A percentile compares a stretch with the other conserved stretches of the same genome.
phyloP scores from a whole-genome alignment of 2,797 vertebrate species.

The Neomorphus geoffroyi region DNA sequence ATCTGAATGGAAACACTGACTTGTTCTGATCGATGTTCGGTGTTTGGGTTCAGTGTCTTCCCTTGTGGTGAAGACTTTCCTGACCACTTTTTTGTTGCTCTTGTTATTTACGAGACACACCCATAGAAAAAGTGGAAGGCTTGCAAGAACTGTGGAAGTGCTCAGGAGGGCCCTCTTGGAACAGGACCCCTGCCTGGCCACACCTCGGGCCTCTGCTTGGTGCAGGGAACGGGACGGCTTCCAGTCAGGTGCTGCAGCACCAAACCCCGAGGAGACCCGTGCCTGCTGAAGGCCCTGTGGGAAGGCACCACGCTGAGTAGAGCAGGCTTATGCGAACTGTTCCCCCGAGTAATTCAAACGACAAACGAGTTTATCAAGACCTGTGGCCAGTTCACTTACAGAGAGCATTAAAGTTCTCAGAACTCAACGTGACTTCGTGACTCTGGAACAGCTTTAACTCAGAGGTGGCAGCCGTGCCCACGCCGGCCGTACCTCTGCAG shows the following conservation, averaged over 20 bases:
- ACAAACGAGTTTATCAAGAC: background rate
- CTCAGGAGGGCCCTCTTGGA: background rate
- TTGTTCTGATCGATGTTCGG: background rate
- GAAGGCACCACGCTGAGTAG: rapidly evolving
- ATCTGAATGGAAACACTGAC: background rate
- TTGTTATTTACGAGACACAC: background rate
- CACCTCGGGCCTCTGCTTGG: background rate
- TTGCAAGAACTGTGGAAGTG: background rate
- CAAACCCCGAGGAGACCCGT: background rate
- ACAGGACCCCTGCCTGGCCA: background rate
- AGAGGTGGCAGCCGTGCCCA: background rate
- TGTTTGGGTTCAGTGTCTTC: no score
- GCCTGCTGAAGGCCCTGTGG: background rate
- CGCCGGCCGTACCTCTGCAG: background rate
- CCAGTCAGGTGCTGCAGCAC: background rate
- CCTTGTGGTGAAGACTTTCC: background rate
- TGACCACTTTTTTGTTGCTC: background rate
- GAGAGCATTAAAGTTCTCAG: background rate
- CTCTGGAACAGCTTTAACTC: background rate
- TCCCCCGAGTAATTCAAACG: background rate
- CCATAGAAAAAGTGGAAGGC: background rate
- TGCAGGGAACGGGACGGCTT: background rate
- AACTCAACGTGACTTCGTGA: background rate
- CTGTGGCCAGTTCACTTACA: background rate
- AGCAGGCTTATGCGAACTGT: background rate